A percentile compares a stretch with the other conserved stretches of the same genome.
Evolutionary conservation across 2,888 invertebrate genomes (phyloP).

Genomic region (Phengaris arion): DNA sequence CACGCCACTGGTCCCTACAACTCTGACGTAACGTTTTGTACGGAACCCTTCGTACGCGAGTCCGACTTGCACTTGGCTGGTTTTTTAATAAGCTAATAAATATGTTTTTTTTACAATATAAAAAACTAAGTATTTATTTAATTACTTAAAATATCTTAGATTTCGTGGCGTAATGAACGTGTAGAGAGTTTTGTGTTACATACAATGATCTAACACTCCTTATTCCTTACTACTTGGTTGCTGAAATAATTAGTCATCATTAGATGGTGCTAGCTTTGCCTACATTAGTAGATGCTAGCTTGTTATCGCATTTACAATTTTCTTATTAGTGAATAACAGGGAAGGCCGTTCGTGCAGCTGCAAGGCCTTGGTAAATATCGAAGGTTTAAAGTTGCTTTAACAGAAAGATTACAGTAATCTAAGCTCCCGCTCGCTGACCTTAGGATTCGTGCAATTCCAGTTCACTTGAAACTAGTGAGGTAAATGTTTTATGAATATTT

Average conservation of each 20-base stretch:
- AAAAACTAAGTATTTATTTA: too few relatives aligned
- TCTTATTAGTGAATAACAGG: constrained; percentile 17
- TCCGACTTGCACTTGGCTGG: too few relatives aligned
- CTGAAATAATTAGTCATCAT: not conserved
- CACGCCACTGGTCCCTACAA: too few relatives aligned
- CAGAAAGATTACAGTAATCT: constrained; percentile 39
- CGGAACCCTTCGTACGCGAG: too few relatives aligned
- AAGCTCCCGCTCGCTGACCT: constrained; percentile 40
- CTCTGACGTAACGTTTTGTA: too few relatives aligned
- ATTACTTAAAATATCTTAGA: too few relatives aligned
- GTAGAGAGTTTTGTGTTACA: too few relatives aligned
- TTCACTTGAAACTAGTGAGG: not conserved
- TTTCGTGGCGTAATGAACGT: too few relatives aligned
- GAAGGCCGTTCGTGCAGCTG: constrained; percentile 30
- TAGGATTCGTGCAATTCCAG: constrained; percentile 27
- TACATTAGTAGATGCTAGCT: not conserved
- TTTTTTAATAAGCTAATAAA: too few relatives aligned
- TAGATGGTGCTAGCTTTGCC: not conserved
- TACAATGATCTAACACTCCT: not conserved
- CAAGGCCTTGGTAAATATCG: constrained; percentile 36
- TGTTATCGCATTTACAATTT: not conserved
- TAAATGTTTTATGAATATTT: constrained; percentile 5
- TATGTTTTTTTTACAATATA: too few relatives aligned
- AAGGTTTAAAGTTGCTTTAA: constrained; percentile 39
- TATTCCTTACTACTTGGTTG: not conserved